Evolutionary conservation across 2,113 vertebrate genomes (phyloP), one percentile per base, ranked within the genome.

Genomic region (Onychorhynchus coronatus): DNA sequence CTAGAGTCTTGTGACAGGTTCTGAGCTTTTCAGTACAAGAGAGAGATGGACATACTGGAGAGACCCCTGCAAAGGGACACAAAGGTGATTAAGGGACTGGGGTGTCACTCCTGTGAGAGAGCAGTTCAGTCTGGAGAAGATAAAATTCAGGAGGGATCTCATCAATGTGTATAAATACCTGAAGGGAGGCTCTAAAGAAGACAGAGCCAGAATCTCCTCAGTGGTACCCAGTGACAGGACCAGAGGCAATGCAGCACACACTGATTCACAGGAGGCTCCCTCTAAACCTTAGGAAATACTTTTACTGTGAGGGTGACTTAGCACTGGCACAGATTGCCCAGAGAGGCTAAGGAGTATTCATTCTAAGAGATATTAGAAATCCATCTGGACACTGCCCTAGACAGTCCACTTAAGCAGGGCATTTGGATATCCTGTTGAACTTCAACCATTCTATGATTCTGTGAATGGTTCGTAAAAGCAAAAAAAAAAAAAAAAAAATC

Each of bases 131-230:
- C 20, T 21, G 37, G 11, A n/a, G 35, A 89, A 41, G 11, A n/a
- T 21, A 30, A 68, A 30, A 7, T 39, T 61, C 39, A 53, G 11
- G n/a, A 41, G 31, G 2, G 1, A 22, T 53, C 24, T 82, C 39
- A 68, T 30, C 7, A 21, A 28, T 21, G 7, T 39, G 11, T 39
- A 67, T 30, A 41, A 61, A 61, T 47, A 61, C 6, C 39, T 53
- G 46, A 53, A 67, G 42, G 23, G 19, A 67, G 7, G 1, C 11
- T 53, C 7, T 53, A 30, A 67, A 24, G 12, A 41, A 41, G 17
- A 39, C 1, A 5, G 28, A n/a, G 28, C 2, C 8, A n/a, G 19
- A 30, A 3, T 5, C 3, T 15, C 61, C 19, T n/a, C 24, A 46
- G 0, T 28, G 9, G 20, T 61, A 11, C 8, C 28, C 47, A 14